A percentile compares a stretch with the other conserved stretches of the same genome.
Conservation (phyloP, 2,797 vertebrate genomes). For the Micrastur ruficollis region DNA sequence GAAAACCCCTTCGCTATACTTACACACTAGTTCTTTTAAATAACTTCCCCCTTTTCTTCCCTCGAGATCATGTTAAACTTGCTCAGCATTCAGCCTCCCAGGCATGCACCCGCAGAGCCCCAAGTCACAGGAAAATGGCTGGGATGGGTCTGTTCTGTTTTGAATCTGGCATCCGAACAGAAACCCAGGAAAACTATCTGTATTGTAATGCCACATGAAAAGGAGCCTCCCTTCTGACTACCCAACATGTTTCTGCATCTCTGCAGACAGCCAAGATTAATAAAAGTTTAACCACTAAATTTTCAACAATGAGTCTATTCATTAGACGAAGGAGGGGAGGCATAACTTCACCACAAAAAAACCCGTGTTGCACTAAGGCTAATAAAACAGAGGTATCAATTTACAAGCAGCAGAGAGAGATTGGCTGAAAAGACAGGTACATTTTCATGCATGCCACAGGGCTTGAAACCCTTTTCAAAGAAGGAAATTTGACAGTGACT, state of each 20-base stretch:
- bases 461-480: neutral
- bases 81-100: neutral
- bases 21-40: neutral
- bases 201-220: slow-evolving; percentile 33
- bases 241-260: slow-evolving; percentile 32
- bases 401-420: neutral
- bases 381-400: slow-evolving; percentile 36
- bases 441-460: neutral
- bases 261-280: slow-evolving; percentile 46
- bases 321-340: neutral
- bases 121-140: neutral
- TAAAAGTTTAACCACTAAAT: slow-evolving; percentile 25
- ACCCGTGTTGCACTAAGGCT: neutral
- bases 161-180: neutral
- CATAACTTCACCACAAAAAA: neutral
- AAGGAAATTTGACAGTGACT: neutral
- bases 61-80: slow-evolving; percentile 6
- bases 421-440: slow-evolving; percentile 38
- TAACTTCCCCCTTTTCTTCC: neutral
- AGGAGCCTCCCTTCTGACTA: neutral
- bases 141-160: neutral
- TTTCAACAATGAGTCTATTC: slow-evolving; percentile 56
- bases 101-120: neutral
- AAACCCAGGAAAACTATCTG: slow-evolving; percentile 2
- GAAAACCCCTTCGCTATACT: neutral